These are phyloP conservation scores for Drosophila birchii DNA, from an alignment of 2,888 invertebrate genomes.

Conservation along the genomic window DNA sequence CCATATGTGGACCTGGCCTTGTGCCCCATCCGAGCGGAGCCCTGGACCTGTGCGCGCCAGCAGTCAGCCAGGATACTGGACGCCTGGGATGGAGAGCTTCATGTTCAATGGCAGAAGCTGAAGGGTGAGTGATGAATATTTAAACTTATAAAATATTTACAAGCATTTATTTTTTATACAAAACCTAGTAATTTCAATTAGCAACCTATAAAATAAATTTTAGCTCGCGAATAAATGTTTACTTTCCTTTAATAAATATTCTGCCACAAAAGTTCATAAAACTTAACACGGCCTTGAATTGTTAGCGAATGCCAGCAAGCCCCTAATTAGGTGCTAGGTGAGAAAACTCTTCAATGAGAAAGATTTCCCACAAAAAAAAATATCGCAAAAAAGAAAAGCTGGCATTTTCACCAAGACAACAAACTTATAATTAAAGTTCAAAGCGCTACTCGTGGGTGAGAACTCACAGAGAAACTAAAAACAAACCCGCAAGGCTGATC, in stretches of 20 bases:
- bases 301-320: neutral
- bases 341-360: conserved; percentile 4
- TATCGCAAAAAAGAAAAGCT: conserved; percentile 8
- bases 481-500: conserved; percentile 18
- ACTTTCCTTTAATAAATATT: neutral
- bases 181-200: neutral
- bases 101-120: conserved; percentile 82
- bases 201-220: neutral
- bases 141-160: neutral
- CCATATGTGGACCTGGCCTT: conserved; percentile 86
- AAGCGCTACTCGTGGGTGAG: conserved; percentile 14
- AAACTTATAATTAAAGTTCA: conserved; percentile 7
- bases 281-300: neutral
- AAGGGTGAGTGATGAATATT: conserved; percentile 75
- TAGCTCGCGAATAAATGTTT: neutral
- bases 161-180: no score
- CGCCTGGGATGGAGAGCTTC: conserved; percentile 80
- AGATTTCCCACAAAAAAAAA: conserved; percentile 11
- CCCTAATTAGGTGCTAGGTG: conserved; percentile 17
- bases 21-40: conserved; percentile 86
- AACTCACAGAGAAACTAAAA: conserved; percentile 28
- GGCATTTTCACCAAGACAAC: conserved; percentile 16
- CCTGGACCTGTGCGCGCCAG: conserved; percentile 86
- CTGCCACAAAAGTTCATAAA: neutral
- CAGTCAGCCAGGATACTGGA: conserved; percentile 86